Conservation (phyloP, 2,888 invertebrate species). For the Rhodophaea formosa region DNA sequence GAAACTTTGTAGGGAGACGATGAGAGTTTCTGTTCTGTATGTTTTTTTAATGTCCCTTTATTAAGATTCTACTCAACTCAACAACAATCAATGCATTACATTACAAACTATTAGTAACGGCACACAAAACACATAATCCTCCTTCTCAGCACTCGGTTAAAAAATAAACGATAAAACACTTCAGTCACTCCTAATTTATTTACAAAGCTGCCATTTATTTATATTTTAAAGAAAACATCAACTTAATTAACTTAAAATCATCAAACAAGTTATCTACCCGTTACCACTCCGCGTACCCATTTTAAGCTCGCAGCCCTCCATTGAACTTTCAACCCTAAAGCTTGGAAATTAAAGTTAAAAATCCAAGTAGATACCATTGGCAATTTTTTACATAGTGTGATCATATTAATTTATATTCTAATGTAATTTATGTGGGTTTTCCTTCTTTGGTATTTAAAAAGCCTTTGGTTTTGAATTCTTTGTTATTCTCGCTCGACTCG, state of each 20-base stretch:
- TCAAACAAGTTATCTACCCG: constrained; percentile 24
- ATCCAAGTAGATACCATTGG: not conserved
- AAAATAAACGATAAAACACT: not conserved
- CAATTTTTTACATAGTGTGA: constrained; percentile 60
- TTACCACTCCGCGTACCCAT: not conserved
- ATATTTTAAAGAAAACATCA: constrained; percentile 11
- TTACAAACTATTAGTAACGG: too few relatives aligned
- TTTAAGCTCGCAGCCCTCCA: not conserved
- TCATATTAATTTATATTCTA: constrained; percentile 77
- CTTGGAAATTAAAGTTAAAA: not conserved
- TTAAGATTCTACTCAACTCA: too few relatives aligned
- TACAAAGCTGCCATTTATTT: not conserved
- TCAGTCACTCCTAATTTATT: not conserved
- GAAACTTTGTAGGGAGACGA: too few relatives aligned
- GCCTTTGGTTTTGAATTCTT: constrained; percentile 40
- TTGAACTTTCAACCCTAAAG: not conserved
- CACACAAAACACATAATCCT: too few relatives aligned
- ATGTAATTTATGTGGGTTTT: constrained; percentile 73
- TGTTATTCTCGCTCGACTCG: constrained; percentile 32
- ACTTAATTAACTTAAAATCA: constrained; percentile 32
- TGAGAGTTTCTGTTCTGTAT: too few relatives aligned
- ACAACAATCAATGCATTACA: too few relatives aligned
- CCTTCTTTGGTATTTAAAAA: constrained; percentile 51
- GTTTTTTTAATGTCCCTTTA: too few relatives aligned
- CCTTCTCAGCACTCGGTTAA: too few relatives aligned